Evolutionary conservation across 1,140 invertebrate genomes (phyloP).

Genomic region (Drosophila kepulauana): DNA sequence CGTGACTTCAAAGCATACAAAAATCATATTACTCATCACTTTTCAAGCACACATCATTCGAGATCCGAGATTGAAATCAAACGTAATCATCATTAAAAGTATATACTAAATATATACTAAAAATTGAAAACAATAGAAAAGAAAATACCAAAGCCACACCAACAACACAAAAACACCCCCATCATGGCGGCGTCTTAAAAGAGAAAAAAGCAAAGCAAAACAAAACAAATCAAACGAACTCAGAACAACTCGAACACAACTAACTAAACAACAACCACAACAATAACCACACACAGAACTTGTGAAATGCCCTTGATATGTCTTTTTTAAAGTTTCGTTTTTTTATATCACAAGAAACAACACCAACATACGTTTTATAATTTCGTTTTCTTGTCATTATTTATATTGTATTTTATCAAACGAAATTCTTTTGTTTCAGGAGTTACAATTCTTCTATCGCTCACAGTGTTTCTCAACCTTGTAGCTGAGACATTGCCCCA

Average conservation of each 20-base stretch:
- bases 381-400: constrained; percentile 75
- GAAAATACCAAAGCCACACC: constrained; percentile 14
- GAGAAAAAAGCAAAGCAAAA: constrained; percentile 5
- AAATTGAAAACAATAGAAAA: constrained; percentile 25
- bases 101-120: constrained; percentile 57
- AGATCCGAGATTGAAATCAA: constrained; percentile 39
- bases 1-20: constrained; percentile 65
- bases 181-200: constrained; percentile 9
- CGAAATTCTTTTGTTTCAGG: constrained; percentile 93
- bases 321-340: constrained; percentile 40
- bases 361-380: constrained; percentile 76
- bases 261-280: constrained; percentile 31
- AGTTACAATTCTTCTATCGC: constrained; percentile 99
- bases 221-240: constrained; percentile 12
- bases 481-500: constrained; percentile 97
- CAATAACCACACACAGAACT: constrained; percentile 42
- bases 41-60: constrained; percentile 65
- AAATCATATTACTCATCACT: constrained; percentile 74
- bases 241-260: constrained; percentile 33
- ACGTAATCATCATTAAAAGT: constrained; percentile 51
- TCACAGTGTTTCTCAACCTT: constrained; percentile 99
- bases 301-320: constrained; percentile 55
- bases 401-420: constrained; percentile 83
- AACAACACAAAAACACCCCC: not conserved
- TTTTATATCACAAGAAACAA: constrained; percentile 58